Percentiles rank a stretch among this genome's conserved stretches.
These are phyloP conservation scores for Halisarca cf. caerulea DNA, from an alignment of 37 sponge, comb jelly and placozoan genomes.

Conservation along the genomic window DNA sequence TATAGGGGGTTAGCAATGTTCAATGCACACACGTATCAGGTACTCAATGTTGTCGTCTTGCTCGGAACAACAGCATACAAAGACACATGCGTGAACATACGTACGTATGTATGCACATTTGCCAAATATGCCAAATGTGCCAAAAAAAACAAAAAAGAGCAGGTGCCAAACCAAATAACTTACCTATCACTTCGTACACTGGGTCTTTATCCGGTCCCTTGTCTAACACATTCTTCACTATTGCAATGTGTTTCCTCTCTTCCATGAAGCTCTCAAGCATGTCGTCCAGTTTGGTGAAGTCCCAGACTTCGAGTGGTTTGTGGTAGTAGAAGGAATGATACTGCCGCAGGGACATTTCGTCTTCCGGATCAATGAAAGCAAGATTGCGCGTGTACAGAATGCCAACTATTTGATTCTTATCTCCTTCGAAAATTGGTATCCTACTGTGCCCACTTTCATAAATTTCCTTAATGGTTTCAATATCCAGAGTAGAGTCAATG, in stretches of 20 bases:
- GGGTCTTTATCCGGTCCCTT: conserved; percentile 69
- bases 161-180: background rate
- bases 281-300: conserved; percentile 65
- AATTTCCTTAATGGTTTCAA: conserved; percentile 77
- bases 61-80: too few species aligned
- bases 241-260: conserved; percentile 64
- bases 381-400: conserved; percentile 81
- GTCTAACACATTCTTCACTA: conserved; percentile 62
- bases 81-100: too few species aligned
- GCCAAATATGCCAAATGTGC: too few species aligned
- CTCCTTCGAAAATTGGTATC: conserved; percentile 91
- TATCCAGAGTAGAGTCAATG: conserved; percentile 72
- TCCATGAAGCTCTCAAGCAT: conserved; percentile 62
- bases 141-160: too few species aligned
- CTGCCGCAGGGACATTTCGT: conserved; percentile 65
- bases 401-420: conserved; percentile 74
- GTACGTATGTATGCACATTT: too few species aligned
- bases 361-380: conserved; percentile 93
- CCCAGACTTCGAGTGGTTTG: conserved; percentile 42
- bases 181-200: conserved; percentile 71
- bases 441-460: conserved; percentile 91
- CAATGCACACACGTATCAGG: too few species aligned
- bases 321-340: conserved; percentile 81
- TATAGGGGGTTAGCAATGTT: too few species aligned
- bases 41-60: too few species aligned